A percentile compares a stretch with the other conserved stretches of the same genome.
Evolutionary conservation across 2,797 vertebrate species (phyloP).

Genomic region (Tarsius wallacei): DNA sequence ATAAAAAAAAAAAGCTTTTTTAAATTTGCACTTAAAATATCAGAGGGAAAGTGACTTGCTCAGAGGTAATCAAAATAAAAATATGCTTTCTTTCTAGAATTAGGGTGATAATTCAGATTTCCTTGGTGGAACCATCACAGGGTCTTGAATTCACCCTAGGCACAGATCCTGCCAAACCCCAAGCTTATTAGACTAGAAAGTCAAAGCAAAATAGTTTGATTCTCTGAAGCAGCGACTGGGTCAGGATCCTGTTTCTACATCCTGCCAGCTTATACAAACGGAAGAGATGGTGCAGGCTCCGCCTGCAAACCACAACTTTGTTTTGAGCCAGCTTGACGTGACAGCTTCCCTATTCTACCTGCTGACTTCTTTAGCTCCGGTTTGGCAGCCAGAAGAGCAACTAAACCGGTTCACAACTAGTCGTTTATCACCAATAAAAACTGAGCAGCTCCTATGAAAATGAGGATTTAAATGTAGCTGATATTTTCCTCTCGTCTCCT

Average conservation of each 20-base stretch:
- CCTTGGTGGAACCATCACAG: constrained; percentile 25
- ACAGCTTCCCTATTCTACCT: constrained; percentile 83
- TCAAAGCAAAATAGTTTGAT: constrained; percentile 70
- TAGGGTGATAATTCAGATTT: constrained; percentile 19
- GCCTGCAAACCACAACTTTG: constrained; percentile 81
- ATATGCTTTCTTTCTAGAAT: constrained; percentile 36
- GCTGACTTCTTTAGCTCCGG: constrained; percentile 77
- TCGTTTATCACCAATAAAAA: constrained; percentile 19
- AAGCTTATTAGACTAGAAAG: constrained; percentile 69
- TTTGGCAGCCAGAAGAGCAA: constrained; percentile 75
- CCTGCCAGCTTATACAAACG: constrained; percentile 70
- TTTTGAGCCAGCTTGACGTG: constrained; percentile 74
- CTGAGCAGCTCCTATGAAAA: constrained; percentile 10
- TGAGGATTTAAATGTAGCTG: constrained; percentile 43
- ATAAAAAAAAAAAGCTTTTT: not conserved
- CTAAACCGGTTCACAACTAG: constrained; percentile 72
- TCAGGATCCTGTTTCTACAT: constrained; percentile 82
- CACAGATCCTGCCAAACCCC: constrained; percentile 64
- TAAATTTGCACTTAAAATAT: not conserved
- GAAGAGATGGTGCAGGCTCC: constrained; percentile 73
- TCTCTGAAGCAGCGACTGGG: constrained; percentile 50
- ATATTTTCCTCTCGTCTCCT: constrained; percentile 16
- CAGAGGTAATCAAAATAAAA: constrained; percentile 8
- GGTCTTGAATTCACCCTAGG: constrained; percentile 43
- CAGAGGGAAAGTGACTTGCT: not conserved